Percentiles rank a stretch among this genome's conserved stretches.
Conservation (phyloP, 2,797 vertebrate genomes). For the Macropodus opercularis region DNA sequence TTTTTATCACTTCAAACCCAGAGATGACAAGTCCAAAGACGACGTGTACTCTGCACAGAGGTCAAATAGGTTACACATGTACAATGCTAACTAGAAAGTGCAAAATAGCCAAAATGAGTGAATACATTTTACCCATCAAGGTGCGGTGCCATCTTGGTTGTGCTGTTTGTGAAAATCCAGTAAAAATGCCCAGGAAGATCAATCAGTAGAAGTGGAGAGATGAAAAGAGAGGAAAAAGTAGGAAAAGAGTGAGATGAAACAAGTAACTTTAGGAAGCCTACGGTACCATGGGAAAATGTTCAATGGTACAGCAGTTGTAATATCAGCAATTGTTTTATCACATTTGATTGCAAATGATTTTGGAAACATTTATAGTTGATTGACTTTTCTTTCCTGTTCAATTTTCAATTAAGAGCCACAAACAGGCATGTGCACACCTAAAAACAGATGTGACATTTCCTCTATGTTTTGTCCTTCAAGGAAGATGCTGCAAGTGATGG, state of each 20-base stretch:
- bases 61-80: too few relatives aligned
- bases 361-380: slow-evolving; percentile 16
- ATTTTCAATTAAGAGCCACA: slow-evolving; percentile 4
- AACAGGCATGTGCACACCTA: slow-evolving; percentile 9
- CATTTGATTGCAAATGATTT: slow-evolving; percentile 27
- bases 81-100: neutral
- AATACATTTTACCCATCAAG: slow-evolving; percentile 88
- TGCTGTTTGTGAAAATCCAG: slow-evolving; percentile 83
- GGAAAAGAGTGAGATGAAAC: slow-evolving; percentile 69
- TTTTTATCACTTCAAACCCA: slow-evolving; percentile 97
- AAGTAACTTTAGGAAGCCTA: slow-evolving; percentile 11
- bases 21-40: slow-evolving; percentile 97
- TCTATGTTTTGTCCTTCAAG: slow-evolving; percentile 10
- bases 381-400: neutral
- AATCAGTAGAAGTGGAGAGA: slow-evolving; percentile 65
- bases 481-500: slow-evolving; percentile 12
- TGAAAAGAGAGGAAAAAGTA: slow-evolving; percentile 66
- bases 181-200: slow-evolving; percentile 59
- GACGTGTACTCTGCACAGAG: slow-evolving; percentile 89
- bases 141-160: slow-evolving; percentile 95
- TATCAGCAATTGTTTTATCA: slow-evolving; percentile 24
- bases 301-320: slow-evolving; percentile 26
- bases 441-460: slow-evolving; percentile 14
- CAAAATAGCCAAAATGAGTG: neutral
- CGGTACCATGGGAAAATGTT: slow-evolving; percentile 38